A percentile compares a stretch with the other conserved stretches of the same genome.
phyloP scores from a whole-genome alignment of 2,113 vertebrate genomes.

The Epinephelus cyanopodus region DNA sequence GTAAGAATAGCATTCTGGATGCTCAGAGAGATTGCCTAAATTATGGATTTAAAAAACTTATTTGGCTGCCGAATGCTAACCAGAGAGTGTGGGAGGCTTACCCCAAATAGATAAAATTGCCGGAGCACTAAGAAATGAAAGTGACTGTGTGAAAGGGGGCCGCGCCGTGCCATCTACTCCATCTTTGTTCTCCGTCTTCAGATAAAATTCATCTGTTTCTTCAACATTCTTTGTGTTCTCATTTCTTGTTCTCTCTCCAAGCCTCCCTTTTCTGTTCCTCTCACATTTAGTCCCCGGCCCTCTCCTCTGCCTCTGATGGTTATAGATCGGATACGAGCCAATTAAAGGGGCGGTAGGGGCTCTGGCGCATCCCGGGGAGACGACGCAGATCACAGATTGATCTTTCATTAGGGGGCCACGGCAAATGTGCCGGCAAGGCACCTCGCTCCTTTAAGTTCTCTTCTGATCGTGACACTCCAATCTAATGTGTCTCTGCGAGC shows the following conservation, averaged over 20 bases:
- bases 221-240: conserved; percentile 10
- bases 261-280: conserved; percentile 42
- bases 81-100: neutral
- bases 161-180: neutral
- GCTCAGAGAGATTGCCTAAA: neutral
- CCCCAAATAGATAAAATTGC: neutral
- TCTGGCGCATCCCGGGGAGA: conserved; percentile 63
- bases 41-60: neutral
- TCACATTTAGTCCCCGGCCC: conserved; percentile 46
- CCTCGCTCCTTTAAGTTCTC: conserved; percentile 72
- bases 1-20: neutral
- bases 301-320: conserved; percentile 65
- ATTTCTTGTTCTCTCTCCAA: conserved; percentile 3
- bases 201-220: conserved; percentile 27
- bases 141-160: neutral
- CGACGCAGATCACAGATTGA: conserved; percentile 79
- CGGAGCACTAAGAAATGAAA: neutral
- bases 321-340: conserved; percentile 81
- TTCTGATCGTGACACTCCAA: conserved; percentile 71
- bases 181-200: conserved; percentile 5
- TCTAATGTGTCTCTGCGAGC: conserved; percentile 67
- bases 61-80: conserved; percentile 10
- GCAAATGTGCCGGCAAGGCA: conserved; percentile 73
- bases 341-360: conserved; percentile 72
- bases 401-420: conserved; percentile 77